Base-by-base conservation (phyloP, 2,113 vertebrate species). In the Reinhardtius hippoglossoides region DNA sequence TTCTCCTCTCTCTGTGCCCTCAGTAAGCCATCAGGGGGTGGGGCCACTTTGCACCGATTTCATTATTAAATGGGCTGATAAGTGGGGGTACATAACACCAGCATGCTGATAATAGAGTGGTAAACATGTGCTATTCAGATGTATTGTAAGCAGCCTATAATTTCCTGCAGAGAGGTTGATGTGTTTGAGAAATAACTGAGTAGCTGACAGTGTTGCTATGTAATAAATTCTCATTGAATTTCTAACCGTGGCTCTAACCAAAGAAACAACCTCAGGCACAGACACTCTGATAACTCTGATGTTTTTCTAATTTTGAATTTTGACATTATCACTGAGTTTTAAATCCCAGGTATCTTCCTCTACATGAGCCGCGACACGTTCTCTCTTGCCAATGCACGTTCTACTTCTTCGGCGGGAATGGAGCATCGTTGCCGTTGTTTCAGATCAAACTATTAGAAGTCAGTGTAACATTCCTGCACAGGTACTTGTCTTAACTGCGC, bases 401-500 rank as follows among this genome's bases (percentile, higher is more conserved):
- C 37, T 9, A 40, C 37, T 40, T 40, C 37, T 40, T 10, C 9
- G 13, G 1, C 12, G 10, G 40, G 40, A 42, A 13, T 13, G 10
- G 3, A 12, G 3, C 10, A 13, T 42, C 40, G 3, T 7, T 50
- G 15, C 16, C 46, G 6, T 6, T 7, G 6, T 50, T 50, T 15
- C 46, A 50, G 46, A 50, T 50, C 16, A 18, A 0, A 18, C 4
- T 7, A 6, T 4, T 50, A 5, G 20, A 50, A 16, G 16, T 18
- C 14, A 20, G 46, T 58, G 71, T 31, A 44, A n/a, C 48, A 62
- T 67, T 70, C 21, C 18, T 73, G 72, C 76, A 26, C 44, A 65
- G 81, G 74, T 71, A 66, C 54, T 60, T 31, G 31, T 65, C 46
- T 81, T 86, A 91, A 85, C 79, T 81, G 74, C 57, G 18, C 64